Conservation (phyloP, 2,113 vertebrate genomes). For the Pollimyrus isidori region DNA sequence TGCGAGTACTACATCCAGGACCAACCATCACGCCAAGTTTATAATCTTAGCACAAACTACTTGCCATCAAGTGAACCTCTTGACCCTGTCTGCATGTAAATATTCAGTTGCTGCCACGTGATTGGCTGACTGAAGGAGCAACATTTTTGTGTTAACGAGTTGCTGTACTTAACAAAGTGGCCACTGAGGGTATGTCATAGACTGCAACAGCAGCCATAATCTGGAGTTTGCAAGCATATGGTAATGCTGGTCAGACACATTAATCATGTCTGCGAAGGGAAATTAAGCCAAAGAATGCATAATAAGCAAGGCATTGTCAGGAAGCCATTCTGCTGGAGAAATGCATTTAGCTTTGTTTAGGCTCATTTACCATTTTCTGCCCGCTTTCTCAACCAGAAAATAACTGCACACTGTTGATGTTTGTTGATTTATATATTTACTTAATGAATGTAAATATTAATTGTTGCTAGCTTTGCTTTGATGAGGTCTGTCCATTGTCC, state of each 20-base stretch:
- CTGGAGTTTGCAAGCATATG: not conserved
- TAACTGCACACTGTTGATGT: not conserved
- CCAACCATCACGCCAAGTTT: not conserved
- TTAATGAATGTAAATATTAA: constrained; percentile 4
- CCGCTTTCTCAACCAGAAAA: not conserved
- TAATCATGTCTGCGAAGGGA: constrained; percentile 21
- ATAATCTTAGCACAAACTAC: not conserved
- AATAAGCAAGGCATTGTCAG: constrained; percentile 10
- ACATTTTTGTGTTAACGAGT: not conserved
- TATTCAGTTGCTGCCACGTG: not conserved
- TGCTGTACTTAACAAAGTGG: not conserved
- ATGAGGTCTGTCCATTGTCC: not conserved
- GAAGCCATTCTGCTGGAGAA: not conserved
- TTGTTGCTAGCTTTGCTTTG: not conserved
- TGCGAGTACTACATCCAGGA: not conserved
- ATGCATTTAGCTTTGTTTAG: not conserved
- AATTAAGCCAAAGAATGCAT: constrained; percentile 15
- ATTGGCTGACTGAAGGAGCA: not conserved
- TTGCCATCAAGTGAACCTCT: not conserved
- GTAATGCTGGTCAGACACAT: constrained; percentile 14
- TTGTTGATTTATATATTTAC: constrained; percentile 9
- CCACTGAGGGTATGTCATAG: not conserved
- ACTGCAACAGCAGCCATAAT: not conserved
- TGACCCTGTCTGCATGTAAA: not conserved
- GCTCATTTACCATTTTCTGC: not conserved